Conservation (phyloP, 1,140 invertebrate species). For the Fopius arisanus region DNA sequence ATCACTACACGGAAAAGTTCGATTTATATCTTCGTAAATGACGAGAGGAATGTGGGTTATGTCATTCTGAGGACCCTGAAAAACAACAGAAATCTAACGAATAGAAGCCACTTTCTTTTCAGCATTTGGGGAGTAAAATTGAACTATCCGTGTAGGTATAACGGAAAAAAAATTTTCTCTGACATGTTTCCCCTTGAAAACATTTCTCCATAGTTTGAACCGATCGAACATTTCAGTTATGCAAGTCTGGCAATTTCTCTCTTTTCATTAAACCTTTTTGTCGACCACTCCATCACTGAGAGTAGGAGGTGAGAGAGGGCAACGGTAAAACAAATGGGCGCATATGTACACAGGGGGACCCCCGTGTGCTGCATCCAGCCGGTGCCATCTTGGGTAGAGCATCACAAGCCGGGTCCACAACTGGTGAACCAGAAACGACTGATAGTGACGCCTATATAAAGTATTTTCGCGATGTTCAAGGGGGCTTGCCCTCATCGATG, state of each 20-base stretch:
- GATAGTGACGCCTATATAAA: conserved; percentile 35
- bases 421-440: conserved; percentile 39
- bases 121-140: no score
- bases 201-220: not conserved
- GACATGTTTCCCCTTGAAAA: not conserved
- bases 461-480: not conserved
- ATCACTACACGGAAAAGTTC: no score
- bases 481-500: not conserved
- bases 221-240: conserved; percentile 13
- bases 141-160: no score
- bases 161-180: not conserved
- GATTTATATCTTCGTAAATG: no score
- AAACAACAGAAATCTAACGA: no score
- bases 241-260: not conserved
- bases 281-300: not conserved
- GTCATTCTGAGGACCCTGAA: no score
- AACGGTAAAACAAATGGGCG: conserved; percentile 30
- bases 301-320: conserved; percentile 17
- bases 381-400: conserved; percentile 34
- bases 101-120: no score
- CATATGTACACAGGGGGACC: conserved; percentile 50
- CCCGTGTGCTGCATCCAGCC: conserved; percentile 26
- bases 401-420: not conserved
- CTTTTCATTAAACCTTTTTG: not conserved
- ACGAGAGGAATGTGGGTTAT: no score